Base-by-base conservation (phyloP, 1,140 invertebrate species). In the Bombus waltoni region DNA sequence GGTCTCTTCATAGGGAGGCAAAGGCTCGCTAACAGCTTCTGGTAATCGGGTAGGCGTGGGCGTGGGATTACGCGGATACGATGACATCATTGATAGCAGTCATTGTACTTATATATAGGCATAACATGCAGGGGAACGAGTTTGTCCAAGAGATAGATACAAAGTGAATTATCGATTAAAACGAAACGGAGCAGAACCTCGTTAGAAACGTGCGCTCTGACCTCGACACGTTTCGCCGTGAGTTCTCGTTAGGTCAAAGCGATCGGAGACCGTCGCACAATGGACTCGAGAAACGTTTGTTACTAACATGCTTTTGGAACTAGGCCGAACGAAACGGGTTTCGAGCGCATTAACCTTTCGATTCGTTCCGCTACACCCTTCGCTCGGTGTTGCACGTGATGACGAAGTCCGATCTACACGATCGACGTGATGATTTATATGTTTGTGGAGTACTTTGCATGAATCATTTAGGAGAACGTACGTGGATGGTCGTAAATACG, bases 311-410 rank as follows among this genome's bases (percentile, higher is more conserved):
- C 72, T 25, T 47, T 42, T 32, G 71, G 71, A 90, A 89, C 78
- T 84, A 68, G 88, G 86, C 83, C 83, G 74, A 80, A 70, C 25
- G 62, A 80, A 87, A 90, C 68, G 81, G 78, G 78, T 84, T 79
- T 70, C 66, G 44, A 80, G 87, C 78, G 68, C 65, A 35, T 65
- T 57, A 53, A 75, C 40, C 87, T 89, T 85, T 85, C 77, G 47
- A 81, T 75, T 77, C 62, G 44, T 83, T 66, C 81, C 74, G 28
- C 42, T 83, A 40, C 81, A 77, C 73, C 74, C 81, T 76, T 53
- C n/a, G 15, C 42, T 83, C 42, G 66, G 65, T 57, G 73, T 18
- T 42, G 2, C 38, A 0, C 47, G 4, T 35, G 42, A 76, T 35
- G 28, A 44, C 15, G 42, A 82, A 32, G 42, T 74, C 42, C 18